These are phyloP conservation scores for Alloplasta piceator DNA, from an alignment of 2,888 invertebrate genomes.

Conservation along the genomic window DNA sequence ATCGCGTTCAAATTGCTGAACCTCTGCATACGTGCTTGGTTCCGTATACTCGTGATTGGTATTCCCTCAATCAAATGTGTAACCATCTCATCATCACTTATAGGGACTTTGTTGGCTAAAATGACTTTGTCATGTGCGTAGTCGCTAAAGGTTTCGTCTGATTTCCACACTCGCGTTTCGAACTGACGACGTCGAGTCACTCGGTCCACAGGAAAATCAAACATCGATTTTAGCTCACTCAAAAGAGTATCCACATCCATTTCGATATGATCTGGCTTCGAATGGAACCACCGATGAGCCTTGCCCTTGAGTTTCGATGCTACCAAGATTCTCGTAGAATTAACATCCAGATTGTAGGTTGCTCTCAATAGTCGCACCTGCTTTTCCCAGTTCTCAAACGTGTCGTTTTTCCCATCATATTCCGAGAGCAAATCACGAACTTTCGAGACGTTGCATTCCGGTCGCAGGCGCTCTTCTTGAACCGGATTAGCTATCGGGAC, in stretches of 20 bases:
- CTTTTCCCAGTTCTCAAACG: no score
- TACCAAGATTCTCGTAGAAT: slow-evolving; percentile 12
- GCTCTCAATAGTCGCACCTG: no score
- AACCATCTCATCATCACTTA: slow-evolving; percentile 50
- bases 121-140: slow-evolving; percentile 56
- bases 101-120: slow-evolving; percentile 41
- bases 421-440: no score
- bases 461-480: not conserved
- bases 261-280: slow-evolving; percentile 45
- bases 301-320: slow-evolving; percentile 43
- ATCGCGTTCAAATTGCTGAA: slow-evolving; percentile 15
- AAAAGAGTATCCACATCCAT: slow-evolving; percentile 37
- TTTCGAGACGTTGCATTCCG: no score
- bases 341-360: no score
- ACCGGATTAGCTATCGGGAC: not conserved
- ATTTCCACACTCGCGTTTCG: slow-evolving; percentile 47
- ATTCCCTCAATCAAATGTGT: slow-evolving; percentile 59
- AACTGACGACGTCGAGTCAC: slow-evolving; percentile 48
- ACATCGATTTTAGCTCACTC: slow-evolving; percentile 45
- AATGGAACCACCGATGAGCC: slow-evolving; percentile 59
- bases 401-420: no score
- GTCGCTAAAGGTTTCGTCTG: slow-evolving; percentile 54
- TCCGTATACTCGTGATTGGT: slow-evolving; percentile 43
- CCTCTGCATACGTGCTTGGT: slow-evolving; percentile 49
- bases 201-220: slow-evolving; percentile 30